Conservation (phyloP, 2,888 invertebrate genomes). For the Lasioglossum villosulum region DNA sequence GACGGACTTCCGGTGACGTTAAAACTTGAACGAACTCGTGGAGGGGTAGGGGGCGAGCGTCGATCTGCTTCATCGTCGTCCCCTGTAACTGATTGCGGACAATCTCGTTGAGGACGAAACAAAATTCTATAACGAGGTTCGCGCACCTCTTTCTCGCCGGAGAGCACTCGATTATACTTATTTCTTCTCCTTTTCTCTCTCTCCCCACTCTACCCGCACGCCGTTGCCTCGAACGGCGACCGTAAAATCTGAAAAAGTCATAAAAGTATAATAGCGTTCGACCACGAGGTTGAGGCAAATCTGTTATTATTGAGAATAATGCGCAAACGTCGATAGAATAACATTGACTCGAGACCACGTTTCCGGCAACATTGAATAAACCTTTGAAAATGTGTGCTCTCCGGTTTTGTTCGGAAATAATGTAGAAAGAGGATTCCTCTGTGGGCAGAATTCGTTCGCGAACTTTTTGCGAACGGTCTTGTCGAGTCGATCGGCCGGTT, state of each 20-base stretch:
- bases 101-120: constrained; percentile 8
- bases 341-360: neutral
- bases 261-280: constrained; percentile 1
- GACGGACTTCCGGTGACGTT: constrained; percentile 29
- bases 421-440: neutral
- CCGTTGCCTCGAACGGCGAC: neutral
- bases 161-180: constrained; percentile 2
- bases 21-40: constrained; percentile 9
- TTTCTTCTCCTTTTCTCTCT: neutral
- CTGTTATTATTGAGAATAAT: constrained; percentile 1
- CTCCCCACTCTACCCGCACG: neutral
- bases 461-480: neutral
- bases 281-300: neutral
- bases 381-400: neutral
- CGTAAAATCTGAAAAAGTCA: neutral
- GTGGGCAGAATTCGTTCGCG: neutral
- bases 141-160: neutral
- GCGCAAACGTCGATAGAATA: neutral
- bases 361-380: neutral
- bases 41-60: neutral
- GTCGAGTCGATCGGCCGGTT: neutral
- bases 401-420: neutral
- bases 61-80: constrained; percentile 13
- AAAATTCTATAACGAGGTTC: constrained; percentile 1
- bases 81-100: constrained; percentile 7